phyloP scores from a whole-genome alignment of 2,797 vertebrate species.

The Sebastes nivosus region DNA sequence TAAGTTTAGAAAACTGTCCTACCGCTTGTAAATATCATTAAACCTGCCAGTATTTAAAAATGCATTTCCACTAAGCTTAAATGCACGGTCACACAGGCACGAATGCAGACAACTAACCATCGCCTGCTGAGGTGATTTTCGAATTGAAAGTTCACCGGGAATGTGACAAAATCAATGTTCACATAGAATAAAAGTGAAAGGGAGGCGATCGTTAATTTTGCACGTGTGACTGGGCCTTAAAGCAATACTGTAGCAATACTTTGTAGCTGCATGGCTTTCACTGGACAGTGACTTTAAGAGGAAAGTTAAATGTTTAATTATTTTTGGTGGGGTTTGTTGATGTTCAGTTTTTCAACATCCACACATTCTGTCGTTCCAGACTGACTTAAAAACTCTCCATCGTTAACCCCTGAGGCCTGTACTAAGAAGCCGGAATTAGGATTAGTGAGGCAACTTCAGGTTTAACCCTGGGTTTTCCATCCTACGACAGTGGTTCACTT shows the following conservation, averaged over 20 bases:
- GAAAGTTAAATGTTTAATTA: not conserved
- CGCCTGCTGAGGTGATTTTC: too few species aligned
- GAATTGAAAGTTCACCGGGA: too few species aligned
- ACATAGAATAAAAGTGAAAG: too few species aligned
- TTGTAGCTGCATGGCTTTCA: not conserved
- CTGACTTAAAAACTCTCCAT: constrained; percentile 3
- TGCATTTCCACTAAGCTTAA: not conserved
- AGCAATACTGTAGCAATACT: not conserved
- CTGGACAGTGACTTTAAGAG: not conserved
- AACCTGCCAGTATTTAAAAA: not conserved
- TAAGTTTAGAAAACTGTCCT: not conserved
- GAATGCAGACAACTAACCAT: too few species aligned
- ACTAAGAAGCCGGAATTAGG: too few species aligned
- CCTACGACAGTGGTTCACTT: too few species aligned
- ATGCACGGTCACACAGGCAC: too few species aligned
- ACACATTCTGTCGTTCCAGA: not conserved
- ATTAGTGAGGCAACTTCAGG: too few species aligned
- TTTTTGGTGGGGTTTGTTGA: not conserved
- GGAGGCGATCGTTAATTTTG: too few species aligned
- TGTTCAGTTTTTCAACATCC: not conserved
- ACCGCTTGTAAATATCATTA: not conserved
- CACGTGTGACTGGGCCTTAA: accelerated
- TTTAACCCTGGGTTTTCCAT: accelerated
- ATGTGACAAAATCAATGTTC: too few species aligned
- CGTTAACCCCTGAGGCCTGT: not conserved